These are phyloP conservation scores for Sitta europaea DNA, from an alignment of 2,113 vertebrate genomes.

Conservation along the genomic window DNA sequence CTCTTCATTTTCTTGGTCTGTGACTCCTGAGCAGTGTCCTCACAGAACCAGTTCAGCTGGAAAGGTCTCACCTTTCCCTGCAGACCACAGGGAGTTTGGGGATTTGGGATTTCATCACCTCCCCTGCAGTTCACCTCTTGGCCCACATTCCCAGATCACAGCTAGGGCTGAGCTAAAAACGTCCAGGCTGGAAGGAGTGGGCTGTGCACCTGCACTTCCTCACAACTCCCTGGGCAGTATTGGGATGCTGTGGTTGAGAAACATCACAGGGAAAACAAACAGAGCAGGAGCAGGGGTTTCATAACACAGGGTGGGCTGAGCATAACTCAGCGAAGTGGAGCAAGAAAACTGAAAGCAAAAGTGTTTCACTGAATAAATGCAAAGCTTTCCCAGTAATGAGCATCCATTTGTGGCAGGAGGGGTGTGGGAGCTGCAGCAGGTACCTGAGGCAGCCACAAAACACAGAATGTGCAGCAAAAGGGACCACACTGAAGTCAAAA, in stretches of 20 bases:
- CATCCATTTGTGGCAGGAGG: not conserved
- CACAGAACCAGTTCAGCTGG: not conserved
- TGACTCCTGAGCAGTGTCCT: not conserved
- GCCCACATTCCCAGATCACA: not conserved
- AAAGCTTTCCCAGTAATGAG: not conserved
- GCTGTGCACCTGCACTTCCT: not conserved
- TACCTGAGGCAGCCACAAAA: not conserved
- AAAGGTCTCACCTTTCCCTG: not conserved
- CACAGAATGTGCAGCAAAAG: not conserved
- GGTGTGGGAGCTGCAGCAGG: not conserved
- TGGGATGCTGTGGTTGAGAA: not conserved
- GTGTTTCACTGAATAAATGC: not conserved
- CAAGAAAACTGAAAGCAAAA: not conserved
- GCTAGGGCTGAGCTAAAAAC: not conserved
- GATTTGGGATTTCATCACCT: not conserved
- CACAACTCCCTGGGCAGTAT: accelerated
- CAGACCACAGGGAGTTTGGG: not conserved
- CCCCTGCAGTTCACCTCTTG: not conserved
- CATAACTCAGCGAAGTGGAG: not conserved
- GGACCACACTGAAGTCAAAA: not conserved
- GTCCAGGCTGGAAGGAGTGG: not conserved
- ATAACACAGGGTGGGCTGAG: accelerated
- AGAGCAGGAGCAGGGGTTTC: not conserved
- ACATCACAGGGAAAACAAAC: not conserved
- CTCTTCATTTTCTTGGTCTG: not conserved